Conservation (phyloP, 2,888 invertebrate genomes). For the Dryadula phaetusa region DNA sequence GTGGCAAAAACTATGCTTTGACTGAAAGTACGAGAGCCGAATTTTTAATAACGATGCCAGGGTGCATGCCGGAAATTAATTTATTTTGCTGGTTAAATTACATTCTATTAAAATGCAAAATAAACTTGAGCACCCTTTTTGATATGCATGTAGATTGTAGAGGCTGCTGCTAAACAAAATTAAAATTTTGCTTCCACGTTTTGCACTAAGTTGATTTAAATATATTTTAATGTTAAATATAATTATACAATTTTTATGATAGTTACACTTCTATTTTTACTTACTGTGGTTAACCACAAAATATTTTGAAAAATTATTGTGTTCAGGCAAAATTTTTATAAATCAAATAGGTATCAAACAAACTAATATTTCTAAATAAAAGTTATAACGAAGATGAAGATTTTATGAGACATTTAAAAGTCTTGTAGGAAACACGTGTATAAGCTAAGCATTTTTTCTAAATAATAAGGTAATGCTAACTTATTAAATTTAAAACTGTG, state of each 20-base stretch:
- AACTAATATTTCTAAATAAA: no score
- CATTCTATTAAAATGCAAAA: constrained; percentile 35
- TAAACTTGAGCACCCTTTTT: constrained; percentile 28
- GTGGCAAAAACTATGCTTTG: constrained; percentile 41
- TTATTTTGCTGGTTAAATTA: constrained; percentile 33
- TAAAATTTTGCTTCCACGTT: constrained; percentile 3
- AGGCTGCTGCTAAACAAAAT: constrained; percentile 18
- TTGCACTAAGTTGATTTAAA: neutral
- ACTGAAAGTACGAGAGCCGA: constrained; percentile 32
- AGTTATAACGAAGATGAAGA: no score
- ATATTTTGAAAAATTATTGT: neutral
- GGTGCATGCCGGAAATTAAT: constrained; percentile 26
- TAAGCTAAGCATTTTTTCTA: no score
- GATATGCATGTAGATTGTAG: constrained; percentile 16
- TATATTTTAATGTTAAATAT: neutral
- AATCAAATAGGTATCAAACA: no score
- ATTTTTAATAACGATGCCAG: constrained; percentile 37
- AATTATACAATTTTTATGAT: neutral
- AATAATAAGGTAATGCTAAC: no score
- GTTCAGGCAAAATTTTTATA: neutral
- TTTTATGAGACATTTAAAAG: no score
- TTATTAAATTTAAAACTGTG: no score
- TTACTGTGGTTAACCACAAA: neutral
- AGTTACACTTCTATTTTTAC: no score
- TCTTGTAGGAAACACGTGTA: no score